These are phyloP conservation scores for Lepisosteus osseus DNA, from an alignment of 2,113 vertebrate genomes.

Conservation along the genomic window DNA sequence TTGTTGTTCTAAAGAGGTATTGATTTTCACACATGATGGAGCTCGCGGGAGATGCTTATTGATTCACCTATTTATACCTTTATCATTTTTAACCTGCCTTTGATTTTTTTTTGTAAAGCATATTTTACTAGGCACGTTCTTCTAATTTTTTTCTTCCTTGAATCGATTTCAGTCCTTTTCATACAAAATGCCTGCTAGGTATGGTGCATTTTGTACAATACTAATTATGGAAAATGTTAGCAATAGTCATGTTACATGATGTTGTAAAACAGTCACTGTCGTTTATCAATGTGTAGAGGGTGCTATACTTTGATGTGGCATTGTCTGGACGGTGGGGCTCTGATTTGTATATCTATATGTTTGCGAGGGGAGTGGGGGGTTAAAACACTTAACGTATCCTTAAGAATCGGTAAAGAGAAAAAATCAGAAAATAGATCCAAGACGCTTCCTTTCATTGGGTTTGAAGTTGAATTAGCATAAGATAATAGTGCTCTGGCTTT, in stretches of 20 bases:
- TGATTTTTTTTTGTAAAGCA: slow-evolving; percentile 12
- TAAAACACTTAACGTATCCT: neutral
- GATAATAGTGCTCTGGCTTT: neutral
- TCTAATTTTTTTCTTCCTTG: neutral
- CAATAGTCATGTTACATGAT: neutral
- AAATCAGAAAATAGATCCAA: neutral
- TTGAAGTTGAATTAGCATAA: slow-evolving; percentile 1
- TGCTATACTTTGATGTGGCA: neutral
- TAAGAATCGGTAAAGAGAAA: neutral
- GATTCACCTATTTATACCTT: slow-evolving; percentile 30
- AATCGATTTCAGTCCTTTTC: neutral
- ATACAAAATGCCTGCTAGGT: neutral
- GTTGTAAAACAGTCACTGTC: neutral
- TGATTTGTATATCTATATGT: neutral
- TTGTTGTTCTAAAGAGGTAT: slow-evolving; percentile 18
- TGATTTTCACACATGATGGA: slow-evolving; percentile 30
- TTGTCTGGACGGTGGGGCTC: neutral
- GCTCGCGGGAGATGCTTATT: slow-evolving; percentile 32
- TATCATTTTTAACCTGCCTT: slow-evolving; percentile 9
- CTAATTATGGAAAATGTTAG: neutral
- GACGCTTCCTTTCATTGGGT: neutral
- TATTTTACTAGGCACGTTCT: neutral
- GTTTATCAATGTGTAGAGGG: neutral
- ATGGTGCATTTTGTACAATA: neutral
- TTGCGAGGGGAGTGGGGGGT: neutral